These are phyloP conservation scores for Harlomillsia oculata DNA, from an alignment of 1,140 invertebrate genomes.

Conservation along the genomic window DNA sequence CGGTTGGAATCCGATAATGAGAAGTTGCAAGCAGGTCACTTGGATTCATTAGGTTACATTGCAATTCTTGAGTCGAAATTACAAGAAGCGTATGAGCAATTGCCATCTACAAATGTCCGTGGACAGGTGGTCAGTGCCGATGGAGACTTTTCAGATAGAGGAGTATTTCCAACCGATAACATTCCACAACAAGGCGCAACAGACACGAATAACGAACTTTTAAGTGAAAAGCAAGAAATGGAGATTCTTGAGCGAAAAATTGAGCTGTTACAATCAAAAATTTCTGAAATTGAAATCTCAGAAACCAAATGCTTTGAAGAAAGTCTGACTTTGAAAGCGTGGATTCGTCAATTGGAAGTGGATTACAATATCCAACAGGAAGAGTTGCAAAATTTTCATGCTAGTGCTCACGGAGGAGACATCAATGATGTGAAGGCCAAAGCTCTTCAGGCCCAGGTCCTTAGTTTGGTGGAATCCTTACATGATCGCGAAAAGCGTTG, in stretches of 20 bases:
- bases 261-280: slow-evolving; percentile 32
- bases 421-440: slow-evolving; percentile 25
- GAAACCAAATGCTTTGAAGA: slow-evolving; percentile 33
- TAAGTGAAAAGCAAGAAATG: slow-evolving; percentile 39
- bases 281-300: slow-evolving; percentile 21
- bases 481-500: slow-evolving; percentile 73
- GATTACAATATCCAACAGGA: slow-evolving; percentile 29
- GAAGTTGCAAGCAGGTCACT: neutral
- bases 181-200: no score
- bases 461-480: slow-evolving; percentile 57
- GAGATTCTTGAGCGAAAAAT: slow-evolving; percentile 32
- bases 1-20: neutral
- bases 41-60: neutral
- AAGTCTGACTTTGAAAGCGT: slow-evolving; percentile 11
- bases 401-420: slow-evolving; percentile 11
- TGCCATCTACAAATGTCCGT: neutral
- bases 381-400: slow-evolving; percentile 21
- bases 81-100: neutral
- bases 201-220: no score
- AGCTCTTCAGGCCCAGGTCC: slow-evolving; percentile 28
- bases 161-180: no score
- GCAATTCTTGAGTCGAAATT: neutral
- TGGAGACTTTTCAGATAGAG: slow-evolving; percentile 3
- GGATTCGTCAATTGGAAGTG: slow-evolving; percentile 27
- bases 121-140: neutral